These are phyloP conservation scores for Microctonus aethiopoides DNA, from an alignment of 2,888 invertebrate species.

Conservation along the genomic window DNA sequence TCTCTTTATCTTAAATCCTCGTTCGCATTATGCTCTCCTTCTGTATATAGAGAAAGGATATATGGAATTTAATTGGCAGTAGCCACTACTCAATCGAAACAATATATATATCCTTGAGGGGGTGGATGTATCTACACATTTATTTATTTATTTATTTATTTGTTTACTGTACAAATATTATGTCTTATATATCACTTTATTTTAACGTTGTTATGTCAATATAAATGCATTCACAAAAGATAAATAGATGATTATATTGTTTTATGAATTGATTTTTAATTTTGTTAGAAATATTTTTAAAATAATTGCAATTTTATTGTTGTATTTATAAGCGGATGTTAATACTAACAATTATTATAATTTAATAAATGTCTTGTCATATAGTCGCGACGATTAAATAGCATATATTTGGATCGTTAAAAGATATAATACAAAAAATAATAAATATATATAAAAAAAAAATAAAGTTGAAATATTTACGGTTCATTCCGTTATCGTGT, in stretches of 20 bases:
- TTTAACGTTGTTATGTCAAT: background rate
- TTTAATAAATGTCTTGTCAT: conserved; percentile 3
- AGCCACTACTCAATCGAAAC: conserved; percentile 42
- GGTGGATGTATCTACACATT: background rate
- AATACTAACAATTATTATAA: conserved; percentile 2
- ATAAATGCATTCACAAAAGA: background rate
- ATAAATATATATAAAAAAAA: background rate
- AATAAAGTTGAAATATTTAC: conserved; percentile 18
- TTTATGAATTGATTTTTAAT: background rate
- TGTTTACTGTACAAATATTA: no score
- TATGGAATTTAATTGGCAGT: conserved; percentile 45
- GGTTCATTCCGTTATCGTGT: conserved; percentile 28
- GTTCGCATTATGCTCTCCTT: conserved; percentile 28
- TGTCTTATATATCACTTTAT: background rate
- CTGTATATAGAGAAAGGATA: conserved; percentile 27
- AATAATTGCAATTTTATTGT: background rate
- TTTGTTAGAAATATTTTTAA: background rate
- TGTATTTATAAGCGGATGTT: background rate
- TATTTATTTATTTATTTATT: background rate
- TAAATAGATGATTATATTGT: background rate
- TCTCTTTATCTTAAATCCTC: conserved; percentile 18
- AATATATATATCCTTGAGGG: background rate
- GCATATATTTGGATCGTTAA: background rate
- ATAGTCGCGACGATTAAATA: background rate
- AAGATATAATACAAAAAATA: background rate